These are phyloP conservation scores for Calliopsis andreniformis DNA, from an alignment of 1,140 invertebrate genomes.

Conservation along the genomic window DNA sequence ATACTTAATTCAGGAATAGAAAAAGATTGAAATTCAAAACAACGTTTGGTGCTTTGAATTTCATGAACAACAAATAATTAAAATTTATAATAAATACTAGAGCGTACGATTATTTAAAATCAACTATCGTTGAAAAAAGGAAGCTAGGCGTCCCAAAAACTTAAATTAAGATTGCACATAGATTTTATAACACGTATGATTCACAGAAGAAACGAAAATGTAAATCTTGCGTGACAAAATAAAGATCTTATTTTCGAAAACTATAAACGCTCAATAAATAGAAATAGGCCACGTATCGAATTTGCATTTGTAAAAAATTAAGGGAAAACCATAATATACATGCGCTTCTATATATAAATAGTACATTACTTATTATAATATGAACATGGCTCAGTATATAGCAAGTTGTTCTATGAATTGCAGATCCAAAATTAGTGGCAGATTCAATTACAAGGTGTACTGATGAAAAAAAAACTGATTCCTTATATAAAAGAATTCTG, in stretches of 20 bases:
- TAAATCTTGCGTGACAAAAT: conserved; percentile 21
- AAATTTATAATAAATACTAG: conserved; percentile 23
- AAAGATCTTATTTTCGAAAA: conserved; percentile 8
- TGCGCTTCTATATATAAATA: conserved; percentile 33
- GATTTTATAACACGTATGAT: conserved; percentile 12
- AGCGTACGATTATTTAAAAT: conserved; percentile 1
- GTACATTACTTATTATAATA: conserved; percentile 43
- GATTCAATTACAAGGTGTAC: conserved; percentile 7
- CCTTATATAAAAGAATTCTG: neutral
- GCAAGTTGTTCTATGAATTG: conserved; percentile 28
- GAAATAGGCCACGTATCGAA: conserved; percentile 37
- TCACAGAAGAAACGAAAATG: conserved; percentile 4
- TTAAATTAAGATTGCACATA: conserved; percentile 63
- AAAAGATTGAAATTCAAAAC: conserved; percentile 18
- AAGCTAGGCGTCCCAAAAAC: neutral
- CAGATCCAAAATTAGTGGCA: conserved; percentile 18
- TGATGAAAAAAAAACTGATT: no score
- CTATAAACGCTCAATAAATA: neutral
- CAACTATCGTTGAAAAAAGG: neutral
- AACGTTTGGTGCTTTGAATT: conserved; percentile 12
- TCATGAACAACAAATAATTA: conserved; percentile 2
- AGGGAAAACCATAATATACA: conserved; percentile 20
- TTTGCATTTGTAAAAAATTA: neutral
- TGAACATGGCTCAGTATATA: conserved; percentile 47
- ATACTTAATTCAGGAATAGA: conserved; percentile 1